Evolutionary conservation across 2,888 invertebrate genomes (phyloP), one percentile per base, ranked within the genome.

Genomic region (Tachina lurida): DNA sequence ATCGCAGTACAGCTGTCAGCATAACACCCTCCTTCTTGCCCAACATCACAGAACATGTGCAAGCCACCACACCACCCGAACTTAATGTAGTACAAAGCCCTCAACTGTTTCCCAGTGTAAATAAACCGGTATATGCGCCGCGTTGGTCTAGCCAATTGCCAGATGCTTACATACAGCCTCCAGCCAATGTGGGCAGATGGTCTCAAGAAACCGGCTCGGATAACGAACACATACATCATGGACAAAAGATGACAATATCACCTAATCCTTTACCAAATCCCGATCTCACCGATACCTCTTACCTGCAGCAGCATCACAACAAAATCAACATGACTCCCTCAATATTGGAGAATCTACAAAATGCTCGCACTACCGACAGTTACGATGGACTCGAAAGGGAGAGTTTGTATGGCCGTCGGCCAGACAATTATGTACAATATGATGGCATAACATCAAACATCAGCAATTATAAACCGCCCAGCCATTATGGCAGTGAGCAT

Each of bases 191-290:
- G 60, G 94, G 95, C 19, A 94, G 96, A 49, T 96, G 97, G 97
- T 96, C 96, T 0, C 96, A 96, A 80, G 96, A 96, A 87, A 96
- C 96, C 0, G 96, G 95, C 10, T 96, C 96, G 0, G 97, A 96
- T 90, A 96, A 95, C 89, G 96, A 96, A 89, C 91, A 90, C 12
- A 89, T 91, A 43, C 94, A 95, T 47, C 94, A 94, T 78, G 92
- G 92, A 2, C 92, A 94, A 89, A 94, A 94, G 89, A 94, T 94
- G 39, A 95, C 94, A 1, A 94, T 93, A 80, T 95, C 95, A 47
- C 96, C 96, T 0, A 95, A 96, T 89, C 95, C 95, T 2, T 89
- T 95, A 87, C 96, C 96, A n/a, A 95, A 95, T 93, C 96, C 96
- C 0, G 96, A 96, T 90, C 95, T 96, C 73, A 96, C 95, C 0